Evolutionary conservation across 2,113 vertebrate genomes (phyloP), one percentile per base, ranked within the genome.

Genomic region (Rhea pennata): DNA sequence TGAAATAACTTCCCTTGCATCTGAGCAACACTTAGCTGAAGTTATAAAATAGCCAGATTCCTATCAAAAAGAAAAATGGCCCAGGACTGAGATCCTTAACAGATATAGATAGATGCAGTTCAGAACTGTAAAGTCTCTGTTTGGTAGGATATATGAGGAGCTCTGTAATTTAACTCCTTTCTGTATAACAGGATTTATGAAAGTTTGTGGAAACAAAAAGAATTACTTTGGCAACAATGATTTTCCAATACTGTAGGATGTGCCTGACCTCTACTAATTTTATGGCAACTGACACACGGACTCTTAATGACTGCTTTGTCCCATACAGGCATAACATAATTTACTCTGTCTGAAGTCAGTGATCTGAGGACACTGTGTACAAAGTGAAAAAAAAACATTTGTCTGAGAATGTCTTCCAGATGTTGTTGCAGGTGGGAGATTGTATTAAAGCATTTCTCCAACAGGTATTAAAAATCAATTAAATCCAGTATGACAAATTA

Each of bases 201-300:
- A 92, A 84, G 54, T 83, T 84, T 97, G 42, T 84, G n/a, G 12
- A 93, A 10, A 95, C 87, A 93, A 94, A 96, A 80, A 23, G 51
- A 96, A 95, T 89, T 92, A 80, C 81, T 94, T 80, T 73, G 71
- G 69, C 61, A 87, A 89, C 33, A 90, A 88, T 53, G 53, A 84
- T 62, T 70, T 97, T 81, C 58, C 76, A 86, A 70, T 54, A 46
- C 81, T 95, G 84, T 62, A 81, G 66, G 91, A 71, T 94, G 81
- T 42, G 13, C 81, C 75, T 84, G 75, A 95, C 87, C 31, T 89
- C 77, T 93, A n/a, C 76, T 86, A 84, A 88, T 90, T 88, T 84
- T 83, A 74, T 22, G n/a, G 64, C 90, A 96, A 90, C 48, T 85
- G 85, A 87, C 77, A 50, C n/a, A 56, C 27, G 23, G 65, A 95